Evolutionary conservation across 1,140 invertebrate genomes (phyloP).

Genomic region (Dendroctonus valens): DNA sequence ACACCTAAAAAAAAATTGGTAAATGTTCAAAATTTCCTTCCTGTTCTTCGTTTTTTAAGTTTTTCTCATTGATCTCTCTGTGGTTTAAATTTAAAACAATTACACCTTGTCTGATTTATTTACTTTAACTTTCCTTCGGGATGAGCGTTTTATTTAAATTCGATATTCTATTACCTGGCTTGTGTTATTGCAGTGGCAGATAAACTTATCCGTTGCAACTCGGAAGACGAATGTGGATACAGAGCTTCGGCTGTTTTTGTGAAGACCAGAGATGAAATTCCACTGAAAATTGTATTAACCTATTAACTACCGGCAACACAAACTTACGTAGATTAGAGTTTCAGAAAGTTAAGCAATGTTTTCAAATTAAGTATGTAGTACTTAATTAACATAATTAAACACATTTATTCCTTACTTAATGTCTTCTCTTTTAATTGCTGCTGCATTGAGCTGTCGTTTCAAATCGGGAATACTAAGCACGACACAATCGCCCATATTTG

Average conservation of each 20-base stretch:
- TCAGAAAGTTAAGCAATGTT: background rate
- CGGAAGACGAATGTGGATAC: conserved; percentile 90
- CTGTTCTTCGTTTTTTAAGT: too few relatives aligned
- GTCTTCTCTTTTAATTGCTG: conserved; percentile 87
- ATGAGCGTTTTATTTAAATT: background rate
- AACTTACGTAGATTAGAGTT: background rate
- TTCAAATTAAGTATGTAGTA: background rate
- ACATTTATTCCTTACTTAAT: conserved; percentile 69
- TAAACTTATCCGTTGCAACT: conserved; percentile 85
- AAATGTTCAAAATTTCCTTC: conserved; percentile 9
- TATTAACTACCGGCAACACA: background rate
- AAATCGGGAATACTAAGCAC: conserved; percentile 86
- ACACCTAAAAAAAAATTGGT: conserved; percentile 44
- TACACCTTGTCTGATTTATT: too few relatives aligned
- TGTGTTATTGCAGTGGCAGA: conserved; percentile 63
- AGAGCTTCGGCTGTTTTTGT: conserved; percentile 88
- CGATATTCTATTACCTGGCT: conserved; percentile 40
- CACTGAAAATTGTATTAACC: conserved; percentile 59
- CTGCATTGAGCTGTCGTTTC: conserved; percentile 79
- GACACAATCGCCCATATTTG: conserved; percentile 90
- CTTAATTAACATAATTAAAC: background rate
- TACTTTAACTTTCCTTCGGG: too few relatives aligned
- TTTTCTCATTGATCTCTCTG: too few relatives aligned
- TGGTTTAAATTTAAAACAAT: too few relatives aligned
- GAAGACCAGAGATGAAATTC: conserved; percentile 90